Conservation (phyloP, 2,113 vertebrate species). For the Butorides virescens region DNA sequence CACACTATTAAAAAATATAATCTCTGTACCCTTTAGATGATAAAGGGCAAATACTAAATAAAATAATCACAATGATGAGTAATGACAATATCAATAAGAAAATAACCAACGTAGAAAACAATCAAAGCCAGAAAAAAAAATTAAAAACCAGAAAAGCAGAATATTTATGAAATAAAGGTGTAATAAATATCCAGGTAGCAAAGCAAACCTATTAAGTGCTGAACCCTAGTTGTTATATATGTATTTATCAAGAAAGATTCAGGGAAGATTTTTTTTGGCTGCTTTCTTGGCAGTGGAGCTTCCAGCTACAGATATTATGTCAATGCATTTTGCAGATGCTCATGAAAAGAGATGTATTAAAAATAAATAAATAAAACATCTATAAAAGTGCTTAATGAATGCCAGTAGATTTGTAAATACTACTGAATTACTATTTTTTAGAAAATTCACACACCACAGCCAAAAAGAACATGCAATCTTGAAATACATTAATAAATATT, state of each 20-base stretch:
- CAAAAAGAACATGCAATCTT: background rate
- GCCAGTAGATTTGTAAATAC: background rate
- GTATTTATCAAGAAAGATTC: background rate
- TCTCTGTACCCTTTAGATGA: background rate
- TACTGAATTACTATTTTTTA: background rate
- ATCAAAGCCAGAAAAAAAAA: background rate
- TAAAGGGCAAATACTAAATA: background rate
- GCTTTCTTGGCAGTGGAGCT: background rate
- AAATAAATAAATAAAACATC: background rate
- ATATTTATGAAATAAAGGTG: background rate
- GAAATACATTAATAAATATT: background rate
- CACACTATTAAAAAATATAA: background rate
- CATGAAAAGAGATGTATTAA: background rate
- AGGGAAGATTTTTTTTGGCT: background rate
- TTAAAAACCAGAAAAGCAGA: background rate
- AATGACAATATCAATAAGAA: background rate
- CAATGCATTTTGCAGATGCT: background rate
- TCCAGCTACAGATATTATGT: background rate
- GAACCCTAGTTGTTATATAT: background rate
- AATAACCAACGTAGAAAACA: background rate
- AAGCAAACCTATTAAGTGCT: background rate
- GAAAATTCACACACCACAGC: background rate
- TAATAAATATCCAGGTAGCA: background rate
- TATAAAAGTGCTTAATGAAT: background rate
- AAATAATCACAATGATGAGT: background rate